Conservation (phyloP, 2,797 vertebrate genomes). For the Dipus sagitta region DNA sequence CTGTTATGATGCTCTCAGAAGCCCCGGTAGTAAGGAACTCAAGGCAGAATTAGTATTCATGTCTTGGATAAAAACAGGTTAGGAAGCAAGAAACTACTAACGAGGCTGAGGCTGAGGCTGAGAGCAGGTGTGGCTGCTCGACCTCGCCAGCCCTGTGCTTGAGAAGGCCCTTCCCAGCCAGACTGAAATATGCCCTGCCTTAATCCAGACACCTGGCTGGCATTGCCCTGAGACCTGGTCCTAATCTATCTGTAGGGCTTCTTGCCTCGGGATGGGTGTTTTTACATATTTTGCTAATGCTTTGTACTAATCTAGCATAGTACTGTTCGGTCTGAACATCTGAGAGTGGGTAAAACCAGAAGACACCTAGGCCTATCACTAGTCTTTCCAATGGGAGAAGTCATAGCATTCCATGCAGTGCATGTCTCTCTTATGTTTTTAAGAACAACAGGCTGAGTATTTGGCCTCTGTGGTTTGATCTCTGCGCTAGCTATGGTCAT, state of each 20-base stretch:
- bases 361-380: background rate
- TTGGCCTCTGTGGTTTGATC: background rate
- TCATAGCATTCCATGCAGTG: background rate
- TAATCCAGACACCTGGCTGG: background rate
- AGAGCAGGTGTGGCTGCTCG: too few species aligned
- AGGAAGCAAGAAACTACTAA: background rate
- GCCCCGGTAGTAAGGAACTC: background rate
- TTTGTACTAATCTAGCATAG: background rate
- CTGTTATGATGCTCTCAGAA: background rate
- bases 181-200: background rate
- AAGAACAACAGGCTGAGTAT: background rate
- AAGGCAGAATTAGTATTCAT: background rate
- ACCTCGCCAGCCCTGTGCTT: background rate
- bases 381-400: background rate
- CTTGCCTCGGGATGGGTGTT: background rate
- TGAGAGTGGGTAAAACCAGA: background rate
- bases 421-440: background rate
- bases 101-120: background rate
- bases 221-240: background rate
- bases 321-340: background rate
- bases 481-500: background rate
- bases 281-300: background rate
- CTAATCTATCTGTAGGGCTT: background rate
- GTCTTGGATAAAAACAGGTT: background rate
- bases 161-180: background rate